Percentiles rank a stretch among this genome's conserved stretches.
These are phyloP conservation scores for Spilogale gracilis DNA, from an alignment of 2,113 vertebrate species.

Conservation along the genomic window DNA sequence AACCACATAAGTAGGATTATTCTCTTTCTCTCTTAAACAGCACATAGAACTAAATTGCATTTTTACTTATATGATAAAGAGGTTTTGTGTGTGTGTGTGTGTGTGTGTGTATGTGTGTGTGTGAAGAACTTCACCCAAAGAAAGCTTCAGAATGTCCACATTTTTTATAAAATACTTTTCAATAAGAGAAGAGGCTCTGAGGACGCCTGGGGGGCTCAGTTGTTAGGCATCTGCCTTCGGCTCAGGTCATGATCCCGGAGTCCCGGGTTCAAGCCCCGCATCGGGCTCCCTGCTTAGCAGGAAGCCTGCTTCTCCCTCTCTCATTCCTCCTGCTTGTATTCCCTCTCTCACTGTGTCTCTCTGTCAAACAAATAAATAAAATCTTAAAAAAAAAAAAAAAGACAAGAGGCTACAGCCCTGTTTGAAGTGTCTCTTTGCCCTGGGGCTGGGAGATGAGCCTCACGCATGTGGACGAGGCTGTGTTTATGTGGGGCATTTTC, in stretches of 20 bases:
- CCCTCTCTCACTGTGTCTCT: too few relatives aligned
- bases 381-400: too few relatives aligned
- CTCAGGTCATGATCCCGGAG: too few relatives aligned
- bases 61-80: background rate
- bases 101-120: background rate
- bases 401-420: rapidly evolving
- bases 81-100: background rate
- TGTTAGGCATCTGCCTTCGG: too few relatives aligned
- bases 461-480: rapidly evolving
- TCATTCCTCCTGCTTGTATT: too few relatives aligned
- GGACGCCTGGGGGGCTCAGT: too few relatives aligned
- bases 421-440: background rate
- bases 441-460: rapidly evolving
- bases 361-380: too few relatives aligned
- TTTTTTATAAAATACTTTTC: background rate
- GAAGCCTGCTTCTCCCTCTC: too few relatives aligned
- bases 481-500: rapidly evolving
- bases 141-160: background rate
- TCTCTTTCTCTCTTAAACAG: conserved; percentile 12
- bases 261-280: too few relatives aligned
- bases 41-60: background rate
- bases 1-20: background rate
- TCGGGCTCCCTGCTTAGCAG: too few relatives aligned
- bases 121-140: background rate
- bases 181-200: rapidly evolving